Evolutionary conservation across 1,140 invertebrate species (phyloP).

Genomic region (Thaumatotibia leucotreta): DNA sequence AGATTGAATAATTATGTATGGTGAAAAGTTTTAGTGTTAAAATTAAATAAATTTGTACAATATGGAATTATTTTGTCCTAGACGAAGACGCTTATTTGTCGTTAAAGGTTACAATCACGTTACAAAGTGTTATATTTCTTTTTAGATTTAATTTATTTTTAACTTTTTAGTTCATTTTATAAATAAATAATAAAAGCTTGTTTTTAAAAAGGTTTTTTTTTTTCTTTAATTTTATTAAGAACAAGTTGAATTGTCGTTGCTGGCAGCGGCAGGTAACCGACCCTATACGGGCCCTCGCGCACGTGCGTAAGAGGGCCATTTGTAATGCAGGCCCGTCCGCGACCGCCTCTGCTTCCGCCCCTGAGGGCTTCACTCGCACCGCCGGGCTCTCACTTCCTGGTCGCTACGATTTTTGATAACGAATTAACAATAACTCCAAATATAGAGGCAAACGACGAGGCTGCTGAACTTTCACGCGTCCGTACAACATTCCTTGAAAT

Average conservation of each 20-base stretch:
- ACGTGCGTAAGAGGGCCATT: slow-evolving; percentile 64
- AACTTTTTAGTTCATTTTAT: no score
- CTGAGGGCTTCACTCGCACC: slow-evolving; percentile 52
- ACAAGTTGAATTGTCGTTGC: not conserved
- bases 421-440: slow-evolving; percentile 44
- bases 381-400: slow-evolving; percentile 66
- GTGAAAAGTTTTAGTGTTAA: no score
- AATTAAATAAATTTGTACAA: no score
- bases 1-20: no score
- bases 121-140: no score
- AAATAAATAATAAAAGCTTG: no score
- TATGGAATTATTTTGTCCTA: no score
- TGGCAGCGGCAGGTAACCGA: slow-evolving; percentile 27
- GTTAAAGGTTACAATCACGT: no score
- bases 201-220: no score
- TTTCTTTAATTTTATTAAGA: not conserved
- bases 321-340: slow-evolving; percentile 61
- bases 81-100: no score
- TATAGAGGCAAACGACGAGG: slow-evolving; percentile 34
- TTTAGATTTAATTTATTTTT: no score
- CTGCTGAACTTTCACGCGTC: slow-evolving; percentile 33
- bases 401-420: slow-evolving; percentile 59
- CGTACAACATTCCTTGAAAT: not conserved
- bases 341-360: slow-evolving; percentile 50
- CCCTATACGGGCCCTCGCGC: slow-evolving; percentile 29